phyloP scores from a whole-genome alignment of 2,888 invertebrate species.

The Tenthredo distinguenda region DNA sequence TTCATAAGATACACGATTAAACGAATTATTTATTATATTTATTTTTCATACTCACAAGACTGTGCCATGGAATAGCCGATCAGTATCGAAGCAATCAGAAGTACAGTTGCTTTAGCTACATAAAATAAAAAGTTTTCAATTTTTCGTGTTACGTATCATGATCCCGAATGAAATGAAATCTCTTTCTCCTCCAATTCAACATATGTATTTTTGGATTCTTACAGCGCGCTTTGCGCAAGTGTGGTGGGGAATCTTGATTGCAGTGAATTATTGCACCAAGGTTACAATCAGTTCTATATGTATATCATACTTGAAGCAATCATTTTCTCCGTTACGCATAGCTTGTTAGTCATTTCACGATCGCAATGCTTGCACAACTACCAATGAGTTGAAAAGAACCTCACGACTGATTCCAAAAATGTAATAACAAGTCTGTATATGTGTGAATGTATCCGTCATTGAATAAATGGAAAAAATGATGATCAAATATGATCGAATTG shows the following conservation, averaged over 20 bases:
- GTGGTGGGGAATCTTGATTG: background rate
- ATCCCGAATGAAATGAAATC: too few relatives aligned
- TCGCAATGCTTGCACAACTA: background rate
- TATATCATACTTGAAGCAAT: background rate
- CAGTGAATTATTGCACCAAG: background rate
- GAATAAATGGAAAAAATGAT: background rate
- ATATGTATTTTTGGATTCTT: background rate
- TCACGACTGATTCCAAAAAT: background rate
- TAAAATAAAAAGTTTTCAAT: background rate
- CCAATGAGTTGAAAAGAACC: background rate
- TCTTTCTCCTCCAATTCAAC: background rate
- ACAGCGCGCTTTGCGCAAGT: background rate
- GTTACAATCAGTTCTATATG: conserved; percentile 8
- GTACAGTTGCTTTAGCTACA: conserved; percentile 54
- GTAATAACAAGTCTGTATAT: background rate
- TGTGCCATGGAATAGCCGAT: conserved; percentile 55
- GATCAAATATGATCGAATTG: background rate
- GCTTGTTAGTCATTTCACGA: background rate
- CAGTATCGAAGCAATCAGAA: conserved; percentile 49
- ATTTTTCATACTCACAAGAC: conserved; percentile 59
- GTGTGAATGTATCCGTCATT: background rate
- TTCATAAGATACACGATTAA: background rate
- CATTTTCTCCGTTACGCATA: background rate
- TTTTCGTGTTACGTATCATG: background rate
- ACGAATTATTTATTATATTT: too few relatives aligned